Conservation (phyloP, 2,797 vertebrate species). For the Sebastolobus altivelis region DNA sequence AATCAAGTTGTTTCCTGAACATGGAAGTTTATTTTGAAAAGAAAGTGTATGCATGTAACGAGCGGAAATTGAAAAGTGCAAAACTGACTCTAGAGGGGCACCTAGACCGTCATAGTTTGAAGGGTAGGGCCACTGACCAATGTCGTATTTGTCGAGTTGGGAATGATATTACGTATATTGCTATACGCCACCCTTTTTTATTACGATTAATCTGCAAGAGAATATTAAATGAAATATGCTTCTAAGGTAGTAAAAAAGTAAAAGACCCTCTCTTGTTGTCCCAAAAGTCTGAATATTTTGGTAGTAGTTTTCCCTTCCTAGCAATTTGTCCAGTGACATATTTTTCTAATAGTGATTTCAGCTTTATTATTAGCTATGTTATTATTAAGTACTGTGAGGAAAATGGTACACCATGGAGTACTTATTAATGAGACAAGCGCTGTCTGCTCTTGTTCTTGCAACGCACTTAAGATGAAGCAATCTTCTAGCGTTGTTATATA, state of each 20-base stretch:
- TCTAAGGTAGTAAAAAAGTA: too few relatives aligned
- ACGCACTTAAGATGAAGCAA: neutral
- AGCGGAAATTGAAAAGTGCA: neutral
- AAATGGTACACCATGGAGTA: neutral
- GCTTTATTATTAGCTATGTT: neutral
- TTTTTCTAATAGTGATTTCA: neutral
- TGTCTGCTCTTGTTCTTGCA: neutral
- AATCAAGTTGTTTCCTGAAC: neutral
- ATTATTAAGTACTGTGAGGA: neutral
- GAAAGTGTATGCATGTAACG: neutral
- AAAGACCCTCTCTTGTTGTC: too few relatives aligned
- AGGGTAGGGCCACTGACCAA: too few relatives aligned
- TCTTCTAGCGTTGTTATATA: neutral
- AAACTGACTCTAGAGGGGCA: neutral
- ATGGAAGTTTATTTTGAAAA: neutral
- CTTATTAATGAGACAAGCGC: slow-evolving; percentile 2
- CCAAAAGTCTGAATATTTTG: neutral
- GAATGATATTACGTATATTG: neutral
- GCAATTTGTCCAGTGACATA: neutral
- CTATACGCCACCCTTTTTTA: too few relatives aligned
- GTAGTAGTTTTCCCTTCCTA: neutral
- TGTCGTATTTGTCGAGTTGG: neutral
- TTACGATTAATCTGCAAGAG: too few relatives aligned
- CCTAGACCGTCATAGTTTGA: neutral
- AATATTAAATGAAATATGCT: too few relatives aligned